phyloP scores from a whole-genome alignment of 1,140 invertebrate genomes.

The Heliconius congener region DNA sequence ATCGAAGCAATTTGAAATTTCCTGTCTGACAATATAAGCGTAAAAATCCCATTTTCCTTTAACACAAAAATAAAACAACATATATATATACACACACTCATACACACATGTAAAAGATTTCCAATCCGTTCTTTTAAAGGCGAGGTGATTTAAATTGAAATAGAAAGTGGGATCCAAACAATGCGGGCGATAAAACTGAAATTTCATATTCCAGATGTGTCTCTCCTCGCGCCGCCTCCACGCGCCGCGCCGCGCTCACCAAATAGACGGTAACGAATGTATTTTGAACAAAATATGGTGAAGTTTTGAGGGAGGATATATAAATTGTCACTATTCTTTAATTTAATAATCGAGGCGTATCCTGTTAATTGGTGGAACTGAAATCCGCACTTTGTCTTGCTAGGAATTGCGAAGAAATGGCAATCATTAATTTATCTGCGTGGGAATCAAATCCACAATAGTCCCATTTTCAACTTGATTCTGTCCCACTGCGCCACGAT shows the following conservation, averaged over 20 bases:
- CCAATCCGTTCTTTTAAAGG: slow-evolving; percentile 24
- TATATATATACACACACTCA: neutral
- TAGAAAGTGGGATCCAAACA: slow-evolving; percentile 36
- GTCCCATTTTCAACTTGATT: too few relatives aligned
- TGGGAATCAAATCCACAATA: too few relatives aligned
- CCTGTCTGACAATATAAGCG: neutral
- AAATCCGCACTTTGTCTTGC: too few relatives aligned
- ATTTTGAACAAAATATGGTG: slow-evolving; percentile 4
- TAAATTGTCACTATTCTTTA: neutral
- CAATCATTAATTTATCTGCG: too few relatives aligned
- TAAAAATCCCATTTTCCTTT: neutral
- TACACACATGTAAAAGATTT: neutral
- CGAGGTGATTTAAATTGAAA: slow-evolving; percentile 37
- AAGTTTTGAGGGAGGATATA: neutral
- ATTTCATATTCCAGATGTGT: slow-evolving; percentile 41
- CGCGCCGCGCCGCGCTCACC: too few relatives aligned
- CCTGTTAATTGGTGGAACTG: too few relatives aligned
- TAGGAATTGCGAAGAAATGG: too few relatives aligned
- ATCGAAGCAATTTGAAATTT: neutral
- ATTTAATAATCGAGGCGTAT: neutral
- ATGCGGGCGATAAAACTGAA: slow-evolving; percentile 37
- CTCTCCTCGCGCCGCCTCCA: neutral
- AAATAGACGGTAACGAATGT: slow-evolving; percentile 5
- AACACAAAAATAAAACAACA: neutral
- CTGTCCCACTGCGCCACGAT: too few relatives aligned